Conservation (phyloP, 2,888 invertebrate species). For the Drosophila buzzatii region DNA sequence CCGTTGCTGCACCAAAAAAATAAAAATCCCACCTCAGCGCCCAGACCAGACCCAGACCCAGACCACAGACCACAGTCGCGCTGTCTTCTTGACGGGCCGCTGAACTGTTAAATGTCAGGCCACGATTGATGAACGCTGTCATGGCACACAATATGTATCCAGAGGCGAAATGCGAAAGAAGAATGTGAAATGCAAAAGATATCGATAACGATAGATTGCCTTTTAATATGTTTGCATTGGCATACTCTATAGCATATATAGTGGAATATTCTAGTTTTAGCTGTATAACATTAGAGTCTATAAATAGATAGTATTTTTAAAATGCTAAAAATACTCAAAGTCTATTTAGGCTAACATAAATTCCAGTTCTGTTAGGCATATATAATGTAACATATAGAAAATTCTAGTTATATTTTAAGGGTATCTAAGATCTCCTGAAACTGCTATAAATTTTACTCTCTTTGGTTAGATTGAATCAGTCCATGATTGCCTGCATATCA, state of each 20-base stretch:
- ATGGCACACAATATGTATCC: conserved; percentile 47
- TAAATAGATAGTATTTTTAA: background rate
- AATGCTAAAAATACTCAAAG: background rate
- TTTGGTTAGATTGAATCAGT: background rate
- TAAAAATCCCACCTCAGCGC: background rate
- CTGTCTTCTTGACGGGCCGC: conserved; percentile 58
- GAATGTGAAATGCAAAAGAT: conserved; percentile 34
- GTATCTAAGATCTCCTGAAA: background rate
- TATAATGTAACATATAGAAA: too few relatives aligned
- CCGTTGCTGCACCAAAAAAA: background rate
- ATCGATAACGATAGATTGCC: conserved; percentile 17
- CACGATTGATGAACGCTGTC: conserved; percentile 63
- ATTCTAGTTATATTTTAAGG: background rate
- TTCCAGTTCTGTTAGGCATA: too few relatives aligned
- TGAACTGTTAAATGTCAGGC: conserved; percentile 68
- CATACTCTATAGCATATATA: conserved; percentile 33
- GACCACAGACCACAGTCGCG: conserved; percentile 10
- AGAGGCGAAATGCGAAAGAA: conserved; percentile 50
- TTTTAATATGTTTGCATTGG: background rate
- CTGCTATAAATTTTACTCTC: background rate
- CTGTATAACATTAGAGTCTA: background rate
- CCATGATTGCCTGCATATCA: background rate
- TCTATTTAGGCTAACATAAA: too few relatives aligned
- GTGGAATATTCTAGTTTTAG: background rate
- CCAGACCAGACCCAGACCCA: conserved; percentile 2